Base-by-base conservation (phyloP, 1,140 invertebrate genomes). In the Venustaconcha ellipsiformis region DNA sequence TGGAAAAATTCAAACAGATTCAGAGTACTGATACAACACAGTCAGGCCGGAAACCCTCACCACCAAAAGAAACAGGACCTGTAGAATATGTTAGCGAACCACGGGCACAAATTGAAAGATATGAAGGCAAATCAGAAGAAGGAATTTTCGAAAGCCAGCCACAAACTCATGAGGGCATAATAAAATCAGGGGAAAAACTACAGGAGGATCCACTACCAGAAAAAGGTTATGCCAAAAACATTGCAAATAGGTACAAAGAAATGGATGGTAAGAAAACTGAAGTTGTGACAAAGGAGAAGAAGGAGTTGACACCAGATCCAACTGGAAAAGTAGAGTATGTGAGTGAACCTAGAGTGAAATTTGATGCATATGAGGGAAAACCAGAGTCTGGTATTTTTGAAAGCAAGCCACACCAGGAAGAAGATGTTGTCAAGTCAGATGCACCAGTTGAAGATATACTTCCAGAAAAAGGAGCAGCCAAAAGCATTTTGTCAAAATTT, bases 121-220 rank as follows among this genome's bases (percentile, higher is more conserved):
- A 84, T 60, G 81, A 84, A 66, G 82, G 78, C n/a, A 80, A 85
- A 59, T 57, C 80, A 3, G 86, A 88, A 69, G 81, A 79, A 15
- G 87, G 87, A 18, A 76, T 84, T 14, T 88, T 85, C 74, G 87
- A 88, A 66, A 87, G 82, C 72, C 76, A 86, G 71, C 86, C 87
- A 2, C 17, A 71, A 18, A 67, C 74, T 57, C 71, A 80, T 17
- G 78, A 80, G 18, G 83, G 80, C 71, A 81, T 87, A 3, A 80
- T 88, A 63, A 82, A 80, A 48, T 82, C 84, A 17, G 83, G 77
- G 57, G 71, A 80, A 58, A 57, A 76, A 37, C 37, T 48, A 48
- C 23, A 66, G 14, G 85, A 88, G 57, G 86, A 88, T 17, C 69
- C 74, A 56, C 56, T 82, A 26, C 86, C 84, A 30, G 83, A 88